These are phyloP conservation scores for Percina caprodes DNA, from an alignment of 2,113 vertebrate species.

Conservation along the genomic window DNA sequence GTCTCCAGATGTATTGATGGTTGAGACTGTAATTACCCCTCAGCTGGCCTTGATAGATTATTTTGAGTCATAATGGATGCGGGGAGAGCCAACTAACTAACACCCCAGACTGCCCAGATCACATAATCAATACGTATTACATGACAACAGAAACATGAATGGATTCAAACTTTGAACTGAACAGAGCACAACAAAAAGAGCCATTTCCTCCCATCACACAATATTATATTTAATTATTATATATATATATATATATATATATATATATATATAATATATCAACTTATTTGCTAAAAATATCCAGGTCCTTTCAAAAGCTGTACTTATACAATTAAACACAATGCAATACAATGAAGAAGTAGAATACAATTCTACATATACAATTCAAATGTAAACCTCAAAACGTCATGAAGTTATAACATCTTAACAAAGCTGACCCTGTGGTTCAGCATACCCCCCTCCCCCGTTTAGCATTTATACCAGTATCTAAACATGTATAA, in stretches of 20 bases:
- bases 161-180: constrained; percentile 5
- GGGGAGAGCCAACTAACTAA: constrained; percentile 2
- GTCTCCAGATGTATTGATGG: constrained; percentile 25
- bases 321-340: no score
- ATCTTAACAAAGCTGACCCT: no score
- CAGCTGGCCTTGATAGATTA: constrained; percentile 30
- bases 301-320: neutral
- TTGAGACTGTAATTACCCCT: constrained; percentile 31
- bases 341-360: no score
- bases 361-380: no score
- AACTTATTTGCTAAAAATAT: neutral
- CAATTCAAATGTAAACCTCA: no score
- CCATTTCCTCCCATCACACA: neutral
- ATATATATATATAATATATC: neutral
- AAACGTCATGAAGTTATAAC: no score
- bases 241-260: no score
- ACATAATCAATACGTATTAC: constrained; percentile 39
- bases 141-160: neutral
- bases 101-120: constrained; percentile 10
- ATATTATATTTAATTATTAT: neutral
- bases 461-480: no score
- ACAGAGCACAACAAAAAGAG: neutral
- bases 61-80: constrained; percentile 2
- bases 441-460: no score
- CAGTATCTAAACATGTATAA: no score